Percentiles rank a stretch among this genome's conserved stretches.
phyloP scores from a whole-genome alignment of 2,113 vertebrate species.

The Cervus canadensis region DNA sequence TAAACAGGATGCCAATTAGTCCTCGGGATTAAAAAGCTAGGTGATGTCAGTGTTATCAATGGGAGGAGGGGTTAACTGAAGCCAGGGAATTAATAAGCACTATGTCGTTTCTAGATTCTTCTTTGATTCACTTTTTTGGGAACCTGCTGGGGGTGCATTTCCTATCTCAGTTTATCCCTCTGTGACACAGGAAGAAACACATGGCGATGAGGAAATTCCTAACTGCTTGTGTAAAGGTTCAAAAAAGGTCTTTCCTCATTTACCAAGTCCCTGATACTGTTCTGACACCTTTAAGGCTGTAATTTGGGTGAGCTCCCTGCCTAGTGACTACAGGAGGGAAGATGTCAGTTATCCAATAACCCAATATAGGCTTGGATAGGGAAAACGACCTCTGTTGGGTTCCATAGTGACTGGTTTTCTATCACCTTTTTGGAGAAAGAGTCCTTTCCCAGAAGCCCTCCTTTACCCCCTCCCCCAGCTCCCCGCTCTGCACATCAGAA shows the following conservation, averaged over 20 bases:
- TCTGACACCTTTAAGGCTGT: not conserved
- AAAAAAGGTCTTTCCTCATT: not conserved
- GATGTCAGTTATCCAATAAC: not conserved
- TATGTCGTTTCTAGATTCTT: constrained; percentile 11
- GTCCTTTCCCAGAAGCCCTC: not conserved
- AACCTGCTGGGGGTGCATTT: not conserved
- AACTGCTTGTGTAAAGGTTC: not conserved
- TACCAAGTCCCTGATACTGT: not conserved
- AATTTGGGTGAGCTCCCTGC: not conserved
- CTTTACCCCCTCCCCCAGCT: not conserved
- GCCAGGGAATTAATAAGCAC: constrained; percentile 26
- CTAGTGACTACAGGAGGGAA: not conserved
- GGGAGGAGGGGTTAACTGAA: constrained; percentile 8
- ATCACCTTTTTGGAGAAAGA: not conserved
- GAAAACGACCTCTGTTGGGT: not conserved
- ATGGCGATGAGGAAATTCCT: not conserved
- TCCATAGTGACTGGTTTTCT: not conserved
- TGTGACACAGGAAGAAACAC: constrained; percentile 10
- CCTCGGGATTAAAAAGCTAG: constrained; percentile 47
- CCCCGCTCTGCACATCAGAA: not conserved
- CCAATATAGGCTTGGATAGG: not conserved
- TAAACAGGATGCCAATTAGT: constrained; percentile 65
- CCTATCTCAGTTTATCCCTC: constrained; percentile 8
- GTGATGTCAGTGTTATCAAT: constrained; percentile 32
- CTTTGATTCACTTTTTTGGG: not conserved